Evolutionary conservation across 2,888 invertebrate genomes (phyloP).

Genomic region (Meteorus cinctellus): DNA sequence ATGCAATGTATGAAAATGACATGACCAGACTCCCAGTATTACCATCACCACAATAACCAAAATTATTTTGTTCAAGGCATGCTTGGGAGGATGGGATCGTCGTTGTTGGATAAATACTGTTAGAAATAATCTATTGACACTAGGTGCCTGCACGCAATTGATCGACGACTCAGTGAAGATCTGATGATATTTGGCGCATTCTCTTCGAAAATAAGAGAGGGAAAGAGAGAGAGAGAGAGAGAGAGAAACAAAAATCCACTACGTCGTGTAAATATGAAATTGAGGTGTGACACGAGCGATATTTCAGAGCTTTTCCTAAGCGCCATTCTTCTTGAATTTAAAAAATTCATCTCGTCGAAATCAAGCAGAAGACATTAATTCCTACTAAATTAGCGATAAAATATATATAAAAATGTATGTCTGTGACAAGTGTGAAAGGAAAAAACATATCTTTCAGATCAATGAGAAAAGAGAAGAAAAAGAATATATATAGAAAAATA

Average conservation of each 20-base stretch:
- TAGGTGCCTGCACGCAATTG: too few relatives aligned
- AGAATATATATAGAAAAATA: constrained; percentile 10
- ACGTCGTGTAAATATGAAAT: not conserved
- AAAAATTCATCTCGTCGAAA: not conserved
- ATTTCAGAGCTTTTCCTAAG: not conserved
- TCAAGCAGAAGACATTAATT: not conserved
- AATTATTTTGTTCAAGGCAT: constrained; percentile 7
- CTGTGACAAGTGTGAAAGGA: not conserved
- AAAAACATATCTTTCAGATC: constrained; percentile 18
- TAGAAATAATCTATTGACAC: not conserved
- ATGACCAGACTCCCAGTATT: constrained; percentile 9
- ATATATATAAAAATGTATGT: constrained; percentile 11
- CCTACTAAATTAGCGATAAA: not conserved
- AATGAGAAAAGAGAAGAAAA: constrained; percentile 23
- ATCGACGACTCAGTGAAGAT: too few relatives aligned
- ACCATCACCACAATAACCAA: constrained; percentile 21
- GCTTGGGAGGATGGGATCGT: not conserved
- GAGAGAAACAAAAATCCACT: not conserved
- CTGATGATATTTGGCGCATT: too few relatives aligned
- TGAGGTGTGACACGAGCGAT: not conserved
- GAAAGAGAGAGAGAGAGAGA: not conserved
- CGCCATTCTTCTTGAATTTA: not conserved
- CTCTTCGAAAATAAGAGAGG: too few relatives aligned
- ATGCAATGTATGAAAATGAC: constrained; percentile 24
- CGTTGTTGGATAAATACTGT: not conserved